Percentiles rank a stretch among this genome's conserved stretches.
Evolutionary conservation across 1,140 invertebrate genomes (phyloP).

Genomic region (Mizuhopecten yessoensis): DNA sequence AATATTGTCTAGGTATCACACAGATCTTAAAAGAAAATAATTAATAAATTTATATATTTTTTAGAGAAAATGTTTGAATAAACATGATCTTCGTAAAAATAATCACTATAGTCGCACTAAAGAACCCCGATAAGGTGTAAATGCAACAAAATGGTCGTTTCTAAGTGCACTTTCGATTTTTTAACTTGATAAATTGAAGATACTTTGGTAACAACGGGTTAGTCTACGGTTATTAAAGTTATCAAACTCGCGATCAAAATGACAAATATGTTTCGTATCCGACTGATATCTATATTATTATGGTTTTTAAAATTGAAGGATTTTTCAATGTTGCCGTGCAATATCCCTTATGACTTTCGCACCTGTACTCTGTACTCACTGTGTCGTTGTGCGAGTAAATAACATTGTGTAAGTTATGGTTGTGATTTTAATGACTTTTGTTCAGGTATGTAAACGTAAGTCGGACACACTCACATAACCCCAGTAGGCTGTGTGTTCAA

Average conservation of each 20-base stretch:
- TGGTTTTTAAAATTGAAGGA: neutral
- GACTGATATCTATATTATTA: neutral
- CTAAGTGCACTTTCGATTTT: conserved; percentile 1
- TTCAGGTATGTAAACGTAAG: neutral
- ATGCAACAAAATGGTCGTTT: neutral
- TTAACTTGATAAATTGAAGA: neutral
- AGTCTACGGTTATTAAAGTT: neutral
- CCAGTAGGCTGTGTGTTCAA: neutral
- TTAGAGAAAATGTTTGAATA: neutral
- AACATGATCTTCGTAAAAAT: neutral
- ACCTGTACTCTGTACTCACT: neutral
- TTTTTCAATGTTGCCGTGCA: neutral
- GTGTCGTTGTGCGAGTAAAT: neutral
- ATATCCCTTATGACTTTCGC: neutral
- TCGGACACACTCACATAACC: neutral
- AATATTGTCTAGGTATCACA: neutral
- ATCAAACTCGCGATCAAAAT: neutral
- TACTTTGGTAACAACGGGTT: neutral
- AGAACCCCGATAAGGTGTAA: neutral
- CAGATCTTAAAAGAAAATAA: neutral
- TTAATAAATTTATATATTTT: neutral
- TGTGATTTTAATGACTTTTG: conserved; percentile 14
- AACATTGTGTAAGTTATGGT: neutral
- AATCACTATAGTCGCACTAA: neutral
- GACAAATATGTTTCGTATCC: neutral